Evolutionary conservation across 35 echinoderm and acorn worm species (phyloP), one percentile per base, ranked within the genome.

Genomic region (Heliocidaris erythrogramma): DNA sequence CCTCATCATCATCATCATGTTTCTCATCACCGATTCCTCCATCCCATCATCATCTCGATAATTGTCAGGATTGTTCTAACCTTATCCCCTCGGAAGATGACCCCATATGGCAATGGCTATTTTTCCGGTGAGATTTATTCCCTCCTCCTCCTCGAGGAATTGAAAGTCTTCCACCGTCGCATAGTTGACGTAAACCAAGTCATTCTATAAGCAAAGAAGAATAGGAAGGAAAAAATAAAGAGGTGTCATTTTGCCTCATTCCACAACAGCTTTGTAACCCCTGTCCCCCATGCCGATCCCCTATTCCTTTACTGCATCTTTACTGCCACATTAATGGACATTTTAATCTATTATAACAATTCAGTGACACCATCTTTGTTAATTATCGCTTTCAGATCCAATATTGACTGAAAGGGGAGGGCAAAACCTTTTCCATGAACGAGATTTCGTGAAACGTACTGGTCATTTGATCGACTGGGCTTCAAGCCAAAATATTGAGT

Each of bases 151-250:
- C 35, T 92, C 94, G 42, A 98, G 84, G 29, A 95, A 48, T 21
- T 97, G 95, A 61, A 98, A 98, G 86, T 98, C 97, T 31, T 98
- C 97, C 21, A 96, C 94, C 86, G 94, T 93, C 7, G 94, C 97
- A 35, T 97, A 98, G 94, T 98, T 98, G 1, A 96, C 97, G 85
- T 98, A 98, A 0, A 98, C 95, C 31, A 98, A 48, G 86, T 98
- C 95, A 60, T 96, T 95, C 97, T 98, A 91, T 85, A 88, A 27
- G 59, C 11, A 92, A 92, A 92, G 8, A 30, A 92, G 10, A 13
- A 86, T 18, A 92, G 5, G 30, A 59, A 30, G 50, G 91, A 13
- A 91, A 42, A 91, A 0, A 14, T 91, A 12, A 47, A 30, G 13
- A 24, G 13, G 1, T 27, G 32, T 24, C 32, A 35, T 35, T 35